Conservation (phyloP, 2,888 invertebrate genomes). For the Atrina japonica region DNA sequence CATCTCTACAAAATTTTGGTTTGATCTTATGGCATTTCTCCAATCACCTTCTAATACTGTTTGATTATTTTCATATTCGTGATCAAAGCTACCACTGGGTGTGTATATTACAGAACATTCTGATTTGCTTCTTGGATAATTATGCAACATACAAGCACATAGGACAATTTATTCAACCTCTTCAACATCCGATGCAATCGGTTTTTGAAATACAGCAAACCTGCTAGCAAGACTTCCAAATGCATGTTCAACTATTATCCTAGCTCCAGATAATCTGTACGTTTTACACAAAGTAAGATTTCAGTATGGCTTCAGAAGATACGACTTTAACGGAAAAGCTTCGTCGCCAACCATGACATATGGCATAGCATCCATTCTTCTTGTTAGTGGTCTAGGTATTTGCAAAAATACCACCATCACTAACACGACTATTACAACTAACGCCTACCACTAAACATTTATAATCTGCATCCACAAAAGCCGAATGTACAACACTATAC, state of each 20-base stretch:
- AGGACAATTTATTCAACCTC: constrained; percentile 15
- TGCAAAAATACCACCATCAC: constrained; percentile 37
- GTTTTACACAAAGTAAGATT: constrained; percentile 18
- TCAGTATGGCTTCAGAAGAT: constrained; percentile 49
- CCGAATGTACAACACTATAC: constrained; percentile 21
- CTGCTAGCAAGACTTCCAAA: constrained; percentile 23
- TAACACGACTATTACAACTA: constrained; percentile 39
- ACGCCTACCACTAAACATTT: constrained; percentile 38
- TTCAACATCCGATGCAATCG: constrained; percentile 15
- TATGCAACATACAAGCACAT: constrained; percentile 25
- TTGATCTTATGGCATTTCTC: neutral
- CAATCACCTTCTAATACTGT: constrained; percentile 17
- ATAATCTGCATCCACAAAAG: constrained; percentile 38
- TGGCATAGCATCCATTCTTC: constrained; percentile 12
- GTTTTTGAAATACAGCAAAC: constrained; percentile 20
- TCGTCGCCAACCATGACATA: constrained; percentile 32
- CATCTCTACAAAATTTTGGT: too few relatives aligned
- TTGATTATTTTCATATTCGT: constrained; percentile 6
- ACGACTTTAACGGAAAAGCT: constrained; percentile 30
- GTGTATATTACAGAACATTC: constrained; percentile 4
- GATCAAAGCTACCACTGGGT: constrained; percentile 16
- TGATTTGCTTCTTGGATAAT: constrained; percentile 21
- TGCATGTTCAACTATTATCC: constrained; percentile 25
- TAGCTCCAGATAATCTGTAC: constrained; percentile 27
- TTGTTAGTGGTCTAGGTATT: constrained; percentile 18